Evolutionary conservation across 1,140 invertebrate genomes (phyloP), one percentile per base, ranked within the genome.

Genomic region (Ips nitidus): DNA sequence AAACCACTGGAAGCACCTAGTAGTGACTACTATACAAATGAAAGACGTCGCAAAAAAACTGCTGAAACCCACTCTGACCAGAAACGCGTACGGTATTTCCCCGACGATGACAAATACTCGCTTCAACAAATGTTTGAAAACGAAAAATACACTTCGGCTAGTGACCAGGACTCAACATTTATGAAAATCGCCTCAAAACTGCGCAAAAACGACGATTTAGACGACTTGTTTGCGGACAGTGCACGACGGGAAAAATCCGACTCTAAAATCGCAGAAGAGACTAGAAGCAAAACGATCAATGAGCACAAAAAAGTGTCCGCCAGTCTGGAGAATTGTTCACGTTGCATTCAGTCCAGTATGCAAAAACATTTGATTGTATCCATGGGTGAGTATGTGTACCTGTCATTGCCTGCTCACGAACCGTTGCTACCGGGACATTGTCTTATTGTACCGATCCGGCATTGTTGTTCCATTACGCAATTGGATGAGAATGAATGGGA

Each of bases 401-500:
- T 98, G 50, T 87, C 89, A 76, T 76, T 98, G 60, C 94, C 96
- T 36, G 80, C 86, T 58, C 86, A 88, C 77, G 85, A 88, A 74
- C 94, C 94, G 4, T 81, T 99, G 40, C 90, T 90, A n/a, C 83
- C 86, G 65, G 91, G 91, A 2, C 95, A 98, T 78, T 98, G 95
- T 81, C 83, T 95, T 22, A 89, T 99, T 74, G 86, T 91, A 1
- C 92, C 95, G n/a, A 87, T 92, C 75, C 85, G 89, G 71, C 97
- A 99, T 80, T 82, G 88, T 1, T 75, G 88, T 7, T 91, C 90
- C 79, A 86, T 89, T 62, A 94, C 93, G 1, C 85, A 88, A 71
- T 74, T 96, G 7, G 97, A 98, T 83, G 96, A 98, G 86, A 94
- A 98, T 84, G 88, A 95, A 55, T 98, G 91, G 92, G 85, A 86